phyloP scores from a whole-genome alignment of 2,797 vertebrate species.

The Dallia pectoralis region DNA sequence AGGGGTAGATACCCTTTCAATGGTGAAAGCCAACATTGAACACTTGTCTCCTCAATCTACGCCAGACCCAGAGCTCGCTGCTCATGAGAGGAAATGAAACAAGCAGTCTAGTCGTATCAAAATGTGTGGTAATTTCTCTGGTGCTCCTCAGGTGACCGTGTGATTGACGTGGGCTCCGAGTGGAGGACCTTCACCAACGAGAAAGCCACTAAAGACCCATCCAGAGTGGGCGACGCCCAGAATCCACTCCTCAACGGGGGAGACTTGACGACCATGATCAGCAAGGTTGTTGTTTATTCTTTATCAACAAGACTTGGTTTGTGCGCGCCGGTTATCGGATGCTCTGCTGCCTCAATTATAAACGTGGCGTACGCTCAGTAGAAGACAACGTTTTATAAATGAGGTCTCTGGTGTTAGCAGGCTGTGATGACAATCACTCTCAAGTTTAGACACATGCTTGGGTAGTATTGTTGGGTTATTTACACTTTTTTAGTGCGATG shows the following conservation, averaged over 20 bases:
- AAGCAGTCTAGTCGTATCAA: background rate
- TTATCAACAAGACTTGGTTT: too few species aligned
- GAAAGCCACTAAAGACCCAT: conserved; percentile 97
- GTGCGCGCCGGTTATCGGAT: too few species aligned
- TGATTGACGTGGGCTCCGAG: conserved; percentile 97
- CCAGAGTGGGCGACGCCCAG: conserved; percentile 96
- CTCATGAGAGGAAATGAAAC: background rate
- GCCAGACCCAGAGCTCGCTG: background rate
- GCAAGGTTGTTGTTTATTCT: conserved; percentile 71
- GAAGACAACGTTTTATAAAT: too few species aligned
- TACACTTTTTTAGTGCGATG: too few species aligned
- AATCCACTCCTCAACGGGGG: conserved; percentile 94
- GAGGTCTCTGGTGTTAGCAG: too few species aligned
- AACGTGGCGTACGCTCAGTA: too few species aligned
- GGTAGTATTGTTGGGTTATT: too few species aligned
- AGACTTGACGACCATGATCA: conserved; percentile 97
- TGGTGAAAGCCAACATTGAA: background rate
- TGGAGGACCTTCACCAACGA: conserved; percentile 99
- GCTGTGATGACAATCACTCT: too few species aligned
- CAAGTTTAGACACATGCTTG: too few species aligned
- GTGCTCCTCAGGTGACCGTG: conserved; percentile 84
- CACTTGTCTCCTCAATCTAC: background rate
- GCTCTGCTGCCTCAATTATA: too few species aligned
- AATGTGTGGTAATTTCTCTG: background rate
- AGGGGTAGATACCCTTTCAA: too few species aligned